A percentile compares a stretch with the other conserved stretches of the same genome.
Evolutionary conservation across 2,888 invertebrate species (phyloP).

Genomic region (Tethea ocularis): DNA sequence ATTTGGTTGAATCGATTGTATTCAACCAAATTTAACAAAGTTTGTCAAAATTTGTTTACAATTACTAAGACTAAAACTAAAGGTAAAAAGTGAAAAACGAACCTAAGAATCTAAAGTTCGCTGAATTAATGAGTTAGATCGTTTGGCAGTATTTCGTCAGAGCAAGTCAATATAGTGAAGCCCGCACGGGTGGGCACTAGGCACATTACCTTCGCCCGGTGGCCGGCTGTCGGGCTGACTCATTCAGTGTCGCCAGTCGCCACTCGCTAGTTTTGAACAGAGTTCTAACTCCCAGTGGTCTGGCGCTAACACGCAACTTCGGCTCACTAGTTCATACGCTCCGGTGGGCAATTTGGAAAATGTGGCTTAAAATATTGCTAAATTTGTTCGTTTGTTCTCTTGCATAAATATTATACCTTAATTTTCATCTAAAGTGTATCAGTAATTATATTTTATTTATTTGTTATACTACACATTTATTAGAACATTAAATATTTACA

Average conservation of each 20-base stretch:
- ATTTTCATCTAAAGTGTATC: conserved; percentile 14
- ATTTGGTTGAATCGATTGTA: conserved; percentile 43
- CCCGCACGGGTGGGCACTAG: conserved; percentile 56
- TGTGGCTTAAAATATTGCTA: conserved; percentile 54
- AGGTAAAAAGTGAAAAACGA: background rate
- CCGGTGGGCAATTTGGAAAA: conserved; percentile 65
- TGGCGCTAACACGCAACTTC: conserved; percentile 72
- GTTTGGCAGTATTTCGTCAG: conserved; percentile 40
- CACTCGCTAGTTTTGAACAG: conserved; percentile 58
- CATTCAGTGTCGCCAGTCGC: conserved; percentile 50
- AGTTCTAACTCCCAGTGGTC: conserved; percentile 61
- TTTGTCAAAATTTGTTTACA: background rate
- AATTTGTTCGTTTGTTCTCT: conserved; percentile 39
- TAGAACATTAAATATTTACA: too few species aligned
- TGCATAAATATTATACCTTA: conserved; percentile 16
- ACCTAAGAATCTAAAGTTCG: background rate
- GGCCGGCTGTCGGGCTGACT: conserved; percentile 58
- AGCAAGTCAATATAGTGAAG: conserved; percentile 30
- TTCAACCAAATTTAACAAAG: conserved; percentile 24
- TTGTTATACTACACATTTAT: background rate
- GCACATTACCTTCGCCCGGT: conserved; percentile 53
- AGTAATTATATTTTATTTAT: background rate
- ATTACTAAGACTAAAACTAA: conserved; percentile 24
- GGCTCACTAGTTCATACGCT: conserved; percentile 71
- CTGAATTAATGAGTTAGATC: background rate